Conservation (phyloP, 1,140 invertebrate species). For the Drosophila mauritiana region DNA sequence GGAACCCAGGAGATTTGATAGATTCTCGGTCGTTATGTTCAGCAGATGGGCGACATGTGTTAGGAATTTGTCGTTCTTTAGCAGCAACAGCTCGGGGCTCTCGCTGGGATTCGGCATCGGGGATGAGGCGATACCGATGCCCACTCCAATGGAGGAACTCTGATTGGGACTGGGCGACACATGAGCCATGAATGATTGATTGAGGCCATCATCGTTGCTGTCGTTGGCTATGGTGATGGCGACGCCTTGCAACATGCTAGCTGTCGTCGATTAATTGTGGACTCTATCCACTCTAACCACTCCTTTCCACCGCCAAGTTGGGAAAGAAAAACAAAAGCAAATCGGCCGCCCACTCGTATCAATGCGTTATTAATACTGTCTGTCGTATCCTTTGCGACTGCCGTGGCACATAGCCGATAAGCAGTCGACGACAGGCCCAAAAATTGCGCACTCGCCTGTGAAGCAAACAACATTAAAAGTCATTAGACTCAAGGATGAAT, state of each 20-base stretch:
- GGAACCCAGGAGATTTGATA: constrained; percentile 67
- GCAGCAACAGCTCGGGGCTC: constrained; percentile 64
- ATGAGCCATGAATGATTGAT: constrained; percentile 78
- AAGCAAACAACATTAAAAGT: constrained; percentile 81
- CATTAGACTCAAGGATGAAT: constrained; percentile 76
- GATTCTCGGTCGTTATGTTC: constrained; percentile 78
- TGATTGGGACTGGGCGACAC: constrained; percentile 48
- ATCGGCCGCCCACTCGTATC: constrained; percentile 30
- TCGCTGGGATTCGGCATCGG: constrained; percentile 9
- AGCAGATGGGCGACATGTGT: constrained; percentile 78
- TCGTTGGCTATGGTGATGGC: constrained; percentile 41
- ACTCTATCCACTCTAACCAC: constrained; percentile 8
- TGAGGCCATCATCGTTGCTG: constrained; percentile 67
- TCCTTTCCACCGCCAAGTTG: not conserved
- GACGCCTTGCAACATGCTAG: constrained; percentile 60
- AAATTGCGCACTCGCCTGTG: constrained; percentile 76
- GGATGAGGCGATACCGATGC: not conserved
- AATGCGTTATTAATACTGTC: constrained; percentile 59
- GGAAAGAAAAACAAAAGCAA: constrained; percentile 7
- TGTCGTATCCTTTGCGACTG: constrained; percentile 29
- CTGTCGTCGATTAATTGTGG: constrained; percentile 72
- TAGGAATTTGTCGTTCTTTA: constrained; percentile 74
- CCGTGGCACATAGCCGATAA: constrained; percentile 72
- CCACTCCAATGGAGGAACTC: not conserved
- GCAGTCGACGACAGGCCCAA: constrained; percentile 51